Evolutionary conservation across 2,888 invertebrate genomes (phyloP).

Genomic region (Dasysyrphus tricinctus): DNA sequence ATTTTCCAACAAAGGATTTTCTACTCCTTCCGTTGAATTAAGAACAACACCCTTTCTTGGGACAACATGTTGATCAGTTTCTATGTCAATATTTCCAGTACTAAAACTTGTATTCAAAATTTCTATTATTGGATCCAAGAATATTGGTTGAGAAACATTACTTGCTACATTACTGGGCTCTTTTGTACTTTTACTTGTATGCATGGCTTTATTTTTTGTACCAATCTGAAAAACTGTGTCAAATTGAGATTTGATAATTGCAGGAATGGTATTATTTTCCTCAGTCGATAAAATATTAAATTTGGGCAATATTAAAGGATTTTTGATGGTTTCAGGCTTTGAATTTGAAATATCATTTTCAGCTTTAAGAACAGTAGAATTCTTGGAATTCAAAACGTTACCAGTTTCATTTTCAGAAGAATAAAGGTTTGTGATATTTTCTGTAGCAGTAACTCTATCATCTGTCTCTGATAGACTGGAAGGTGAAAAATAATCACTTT

Average conservation of each 20-base stretch:
- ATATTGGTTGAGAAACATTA: background rate
- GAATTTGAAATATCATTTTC: background rate
- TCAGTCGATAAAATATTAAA: background rate
- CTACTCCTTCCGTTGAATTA: background rate
- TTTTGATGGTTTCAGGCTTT: background rate
- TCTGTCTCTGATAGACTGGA: too few relatives aligned
- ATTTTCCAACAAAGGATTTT: background rate
- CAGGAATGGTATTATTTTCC: background rate
- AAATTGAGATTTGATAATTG: background rate
- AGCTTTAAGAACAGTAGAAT: background rate
- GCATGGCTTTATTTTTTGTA: background rate
- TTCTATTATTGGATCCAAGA: constrained; percentile 11
- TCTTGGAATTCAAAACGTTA: background rate
- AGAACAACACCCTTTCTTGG: constrained; percentile 49
- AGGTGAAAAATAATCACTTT: background rate
- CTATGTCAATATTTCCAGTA: background rate
- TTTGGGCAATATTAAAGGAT: background rate
- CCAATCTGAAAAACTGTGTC: background rate
- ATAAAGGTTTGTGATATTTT: too few relatives aligned
- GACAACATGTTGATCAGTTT: constrained; percentile 34
- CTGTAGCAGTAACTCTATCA: background rate
- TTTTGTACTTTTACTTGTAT: background rate
- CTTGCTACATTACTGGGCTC: background rate
- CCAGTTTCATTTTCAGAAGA: background rate
- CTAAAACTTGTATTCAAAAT: background rate